A percentile compares a stretch with the other conserved stretches of the same genome.
These are phyloP conservation scores for Belonocnema kinseyi DNA, from an alignment of 1,140 invertebrate species.

Conservation along the genomic window DNA sequence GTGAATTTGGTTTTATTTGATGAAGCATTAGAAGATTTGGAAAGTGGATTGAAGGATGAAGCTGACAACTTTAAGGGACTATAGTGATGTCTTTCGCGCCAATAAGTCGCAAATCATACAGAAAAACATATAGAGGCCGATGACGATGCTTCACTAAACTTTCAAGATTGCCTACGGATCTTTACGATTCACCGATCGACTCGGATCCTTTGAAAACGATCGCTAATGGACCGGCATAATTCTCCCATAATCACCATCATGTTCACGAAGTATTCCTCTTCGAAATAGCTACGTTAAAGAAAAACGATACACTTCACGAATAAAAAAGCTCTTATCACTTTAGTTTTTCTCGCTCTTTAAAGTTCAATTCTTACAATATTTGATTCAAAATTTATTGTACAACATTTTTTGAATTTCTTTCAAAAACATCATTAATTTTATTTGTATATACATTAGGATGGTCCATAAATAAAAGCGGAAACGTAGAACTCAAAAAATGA, in stretches of 20 bases:
- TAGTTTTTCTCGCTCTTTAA: neutral
- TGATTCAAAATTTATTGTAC: too few species aligned
- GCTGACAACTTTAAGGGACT: neutral
- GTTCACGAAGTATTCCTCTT: neutral
- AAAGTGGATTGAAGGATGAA: neutral
- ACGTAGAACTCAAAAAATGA: too few species aligned
- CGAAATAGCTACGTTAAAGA: neutral
- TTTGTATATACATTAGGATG: too few species aligned
- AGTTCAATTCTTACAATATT: too few species aligned
- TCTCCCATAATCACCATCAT: conserved; percentile 34
- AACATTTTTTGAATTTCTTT: too few species aligned
- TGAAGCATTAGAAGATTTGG: neutral
- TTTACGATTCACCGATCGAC: conserved; percentile 60
- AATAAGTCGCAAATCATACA: conserved; percentile 58
- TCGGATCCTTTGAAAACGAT: conserved; percentile 58
- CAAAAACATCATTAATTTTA: too few species aligned
- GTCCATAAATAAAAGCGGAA: too few species aligned
- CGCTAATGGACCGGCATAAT: conserved; percentile 63
- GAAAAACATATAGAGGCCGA: conserved; percentile 53
- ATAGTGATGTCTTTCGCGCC: conserved; percentile 25
- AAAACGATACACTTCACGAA: neutral
- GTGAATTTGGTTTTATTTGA: too few species aligned
- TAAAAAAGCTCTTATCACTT: neutral
- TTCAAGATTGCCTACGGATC: conserved; percentile 45
- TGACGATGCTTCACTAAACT: conserved; percentile 54